These are phyloP conservation scores for Eulemur macaco DNA, from an alignment of 2,113 vertebrate genomes.

Conservation along the genomic window DNA sequence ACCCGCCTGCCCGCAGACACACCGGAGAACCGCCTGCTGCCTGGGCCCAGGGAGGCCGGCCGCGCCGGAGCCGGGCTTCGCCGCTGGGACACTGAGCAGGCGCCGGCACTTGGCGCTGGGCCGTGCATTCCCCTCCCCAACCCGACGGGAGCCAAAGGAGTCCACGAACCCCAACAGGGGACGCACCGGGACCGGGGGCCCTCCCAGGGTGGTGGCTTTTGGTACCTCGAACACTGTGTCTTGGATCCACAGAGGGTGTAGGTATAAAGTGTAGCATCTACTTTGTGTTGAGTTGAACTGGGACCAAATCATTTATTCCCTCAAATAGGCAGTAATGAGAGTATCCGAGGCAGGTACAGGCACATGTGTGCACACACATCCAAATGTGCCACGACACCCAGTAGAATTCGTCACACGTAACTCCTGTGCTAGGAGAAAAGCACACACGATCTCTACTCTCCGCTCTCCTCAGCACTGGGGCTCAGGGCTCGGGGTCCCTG, in stretches of 20 bases:
- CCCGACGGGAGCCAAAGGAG: too few species aligned
- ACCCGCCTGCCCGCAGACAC: not conserved
- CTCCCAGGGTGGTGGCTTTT: too few species aligned
- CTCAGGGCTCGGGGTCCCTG: rapidly evolving
- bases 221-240: rapidly evolving
- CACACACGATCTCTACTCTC: not conserved
- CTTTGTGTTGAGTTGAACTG: not conserved
- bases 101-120: too few species aligned
- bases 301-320: too few species aligned
- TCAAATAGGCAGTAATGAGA: not conserved
- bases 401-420: not conserved
- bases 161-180: too few species aligned
- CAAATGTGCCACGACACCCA: rapidly evolving
- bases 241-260: not conserved
- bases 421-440: rapidly evolving
- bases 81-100: too few species aligned
- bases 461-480: too few species aligned
- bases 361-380: rapidly evolving
- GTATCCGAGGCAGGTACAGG: rapidly evolving
- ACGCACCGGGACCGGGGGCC: too few species aligned
- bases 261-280: rapidly evolving
- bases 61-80: too few species aligned
- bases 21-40: not conserved
- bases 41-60: too few species aligned
- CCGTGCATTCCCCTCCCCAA: too few species aligned